A percentile compares a stretch with the other conserved stretches of the same genome.
Conservation (phyloP, 2,888 invertebrate genomes). For the Volucella inanis region DNA sequence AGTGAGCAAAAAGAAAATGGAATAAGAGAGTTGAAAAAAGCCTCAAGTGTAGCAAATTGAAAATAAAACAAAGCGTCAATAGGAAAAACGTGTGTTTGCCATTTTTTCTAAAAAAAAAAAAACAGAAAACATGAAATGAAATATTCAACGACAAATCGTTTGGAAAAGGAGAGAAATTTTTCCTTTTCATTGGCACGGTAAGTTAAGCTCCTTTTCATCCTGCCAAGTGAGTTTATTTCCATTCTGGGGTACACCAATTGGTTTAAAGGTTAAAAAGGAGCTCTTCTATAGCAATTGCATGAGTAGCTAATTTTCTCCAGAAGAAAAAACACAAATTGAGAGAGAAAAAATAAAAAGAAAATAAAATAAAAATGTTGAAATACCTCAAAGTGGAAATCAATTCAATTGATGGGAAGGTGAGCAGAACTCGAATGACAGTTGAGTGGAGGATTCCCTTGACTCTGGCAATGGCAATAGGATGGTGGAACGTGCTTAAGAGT, state of each 20-base stretch:
- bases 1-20: neutral
- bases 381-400: conserved; percentile 9
- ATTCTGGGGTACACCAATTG: neutral
- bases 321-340: no score
- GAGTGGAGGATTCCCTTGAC: no score
- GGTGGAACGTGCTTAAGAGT: no score
- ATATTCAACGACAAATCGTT: conserved; percentile 57
- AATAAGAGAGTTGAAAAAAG: neutral
- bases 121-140: conserved; percentile 29
- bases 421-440: no score
- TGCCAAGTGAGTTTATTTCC: no score
- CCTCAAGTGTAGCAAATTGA: conserved; percentile 28
- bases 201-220: no score
- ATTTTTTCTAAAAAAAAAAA: neutral
- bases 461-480: no score
- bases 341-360: neutral
- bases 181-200: no score
- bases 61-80: conserved; percentile 61
- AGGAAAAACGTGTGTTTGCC: conserved; percentile 43
- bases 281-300: neutral
- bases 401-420: neutral
- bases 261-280: neutral
- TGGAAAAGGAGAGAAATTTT: conserved; percentile 13
- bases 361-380: neutral
- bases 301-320: no score